Evolutionary conservation across 1,140 invertebrate species (phyloP).

Genomic region (Globodera rostochiensis): DNA sequence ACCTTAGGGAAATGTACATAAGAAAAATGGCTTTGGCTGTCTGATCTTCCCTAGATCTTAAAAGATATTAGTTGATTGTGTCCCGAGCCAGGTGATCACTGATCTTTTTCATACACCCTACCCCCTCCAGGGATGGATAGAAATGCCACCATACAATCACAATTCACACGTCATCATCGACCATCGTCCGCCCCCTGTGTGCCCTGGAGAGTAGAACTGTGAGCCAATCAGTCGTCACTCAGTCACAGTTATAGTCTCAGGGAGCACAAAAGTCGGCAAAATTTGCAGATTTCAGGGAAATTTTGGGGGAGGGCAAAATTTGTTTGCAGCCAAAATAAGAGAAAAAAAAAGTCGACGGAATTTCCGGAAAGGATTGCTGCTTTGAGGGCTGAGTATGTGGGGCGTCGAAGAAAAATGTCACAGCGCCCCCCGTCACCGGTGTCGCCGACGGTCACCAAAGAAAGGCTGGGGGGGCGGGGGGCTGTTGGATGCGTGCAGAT

Average conservation of each 20-base stretch:
- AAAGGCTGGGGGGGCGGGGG: neutral
- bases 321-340: neutral
- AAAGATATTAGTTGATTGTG: too few relatives aligned
- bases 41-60: neutral
- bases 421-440: neutral
- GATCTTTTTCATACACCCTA: too few relatives aligned
- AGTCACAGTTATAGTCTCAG: slow-evolving; percentile 41
- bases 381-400: neutral
- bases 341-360: neutral
- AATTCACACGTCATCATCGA: neutral
- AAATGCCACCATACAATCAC: neutral
- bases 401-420: neutral
- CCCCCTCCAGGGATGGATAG: too few relatives aligned
- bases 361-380: neutral
- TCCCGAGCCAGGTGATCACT: too few relatives aligned
- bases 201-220: slow-evolving; percentile 3
- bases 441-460: neutral
- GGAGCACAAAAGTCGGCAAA: slow-evolving; percentile 5
- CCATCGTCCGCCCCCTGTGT: neutral
- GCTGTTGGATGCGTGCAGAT: neutral
- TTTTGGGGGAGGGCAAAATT: neutral
- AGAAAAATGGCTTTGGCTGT: too few relatives aligned
- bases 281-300: neutral
- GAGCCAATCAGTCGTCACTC: neutral
- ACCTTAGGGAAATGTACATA: neutral